Evolutionary conservation across 2,888 invertebrate genomes (phyloP), one percentile per base, ranked within the genome.

Genomic region (Pantelozetes paolii): DNA sequence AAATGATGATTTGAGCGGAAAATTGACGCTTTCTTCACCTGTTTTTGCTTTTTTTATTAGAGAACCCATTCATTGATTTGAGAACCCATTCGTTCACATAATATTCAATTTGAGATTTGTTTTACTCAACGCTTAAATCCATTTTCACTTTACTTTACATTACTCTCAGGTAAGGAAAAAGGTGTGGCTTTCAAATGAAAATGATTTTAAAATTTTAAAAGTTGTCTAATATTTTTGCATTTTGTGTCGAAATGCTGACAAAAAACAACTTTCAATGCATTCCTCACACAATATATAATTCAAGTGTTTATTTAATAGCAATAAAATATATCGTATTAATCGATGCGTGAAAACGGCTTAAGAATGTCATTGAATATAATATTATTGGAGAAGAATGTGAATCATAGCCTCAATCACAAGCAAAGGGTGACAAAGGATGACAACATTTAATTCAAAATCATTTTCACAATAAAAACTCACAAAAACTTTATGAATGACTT

Each of bases 341-440:
- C 30, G 59, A 59, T 13, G 59, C 59, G 59, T 28, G 30, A 59
- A 59, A 13, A 8, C 28, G 6, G 28, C 13, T 28, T 59, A 59
- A 59, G 59, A 59, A 59, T 59, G 59, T 30, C 26, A 59, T 26
- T 59, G n/a, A n/a, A n/a, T n/a, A n/a, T n/a, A n/a, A n/a, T n/a
- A n/a, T n/a, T n/a, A n/a, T n/a, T n/a, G n/a, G n/a, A n/a, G 50
- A 50, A 50, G 50, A 50, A 50, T 50, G 50, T 20, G 50, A n/a
- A n/a, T n/a, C 15, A 50, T n/a, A 8, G n/a, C 50, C n/a, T 50
- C 2, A 15, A 50, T n/a, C n/a, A n/a, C n/a, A n/a, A 50, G 50
- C 20, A 50, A 20, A n/a, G n/a, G 50, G 6, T 50, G 20, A 8
- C 50, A 50, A 50, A 50, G 20, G n/a, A 59, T 8, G 20, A 28